Evolutionary conservation across 2,113 vertebrate species (phyloP).

Genomic region (Hiodon tergisus): DNA sequence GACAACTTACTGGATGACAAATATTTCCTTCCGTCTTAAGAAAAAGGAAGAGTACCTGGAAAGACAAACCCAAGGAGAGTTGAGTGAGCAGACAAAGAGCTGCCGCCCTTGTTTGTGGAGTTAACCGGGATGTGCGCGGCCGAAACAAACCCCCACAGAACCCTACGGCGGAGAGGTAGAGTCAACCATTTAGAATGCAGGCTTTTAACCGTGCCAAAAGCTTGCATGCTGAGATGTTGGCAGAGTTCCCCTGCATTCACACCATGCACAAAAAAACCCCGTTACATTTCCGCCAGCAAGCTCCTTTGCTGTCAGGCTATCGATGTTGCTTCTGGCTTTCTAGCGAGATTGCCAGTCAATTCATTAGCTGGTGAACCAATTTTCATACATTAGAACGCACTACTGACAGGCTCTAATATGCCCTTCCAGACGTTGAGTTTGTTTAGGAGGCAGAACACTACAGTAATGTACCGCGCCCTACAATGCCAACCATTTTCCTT

Average conservation of each 20-base stretch:
- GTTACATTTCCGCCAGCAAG: no score
- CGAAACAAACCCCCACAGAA: neutral
- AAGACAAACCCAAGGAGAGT: conserved; percentile 66
- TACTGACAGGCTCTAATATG: no score
- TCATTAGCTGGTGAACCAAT: no score
- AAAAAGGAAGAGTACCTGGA: conserved; percentile 98
- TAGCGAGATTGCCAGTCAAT: no score
- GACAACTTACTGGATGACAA: conserved; percentile 98
- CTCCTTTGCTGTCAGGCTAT: no score
- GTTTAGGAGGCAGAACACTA: no score
- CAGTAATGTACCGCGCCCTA: no score
- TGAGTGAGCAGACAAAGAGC: conserved; percentile 54
- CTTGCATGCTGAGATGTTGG: neutral
- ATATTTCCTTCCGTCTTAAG: conserved; percentile 98
- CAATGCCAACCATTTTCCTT: no score
- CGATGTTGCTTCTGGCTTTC: no score
- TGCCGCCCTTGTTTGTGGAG: conserved; percentile 14
- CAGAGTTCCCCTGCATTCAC: neutral
- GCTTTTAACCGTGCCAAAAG: neutral
- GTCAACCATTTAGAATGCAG: neutral
- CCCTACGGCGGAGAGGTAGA: neutral
- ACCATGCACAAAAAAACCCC: no score
- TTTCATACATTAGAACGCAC: no score
- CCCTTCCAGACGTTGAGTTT: no score
- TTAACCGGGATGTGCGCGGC: neutral